These are phyloP conservation scores for Pseudachorutes palmiensis DNA, from an alignment of 1,140 invertebrate species.

Conservation along the genomic window DNA sequence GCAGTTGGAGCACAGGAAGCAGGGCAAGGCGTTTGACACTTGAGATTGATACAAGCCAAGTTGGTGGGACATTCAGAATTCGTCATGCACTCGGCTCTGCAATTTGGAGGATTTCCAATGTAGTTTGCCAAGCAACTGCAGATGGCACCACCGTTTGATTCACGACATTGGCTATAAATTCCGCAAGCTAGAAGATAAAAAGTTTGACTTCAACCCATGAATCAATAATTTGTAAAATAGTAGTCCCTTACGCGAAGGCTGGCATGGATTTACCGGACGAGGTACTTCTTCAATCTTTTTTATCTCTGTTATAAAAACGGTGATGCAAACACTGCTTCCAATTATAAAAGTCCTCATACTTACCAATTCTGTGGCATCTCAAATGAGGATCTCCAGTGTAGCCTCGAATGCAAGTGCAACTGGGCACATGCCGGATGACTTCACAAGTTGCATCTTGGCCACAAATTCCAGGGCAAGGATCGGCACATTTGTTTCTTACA, in stretches of 20 bases:
- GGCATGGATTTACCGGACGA: background rate
- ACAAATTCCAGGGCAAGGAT: constrained; percentile 72
- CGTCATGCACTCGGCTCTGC: constrained; percentile 27
- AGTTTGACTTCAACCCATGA: constrained; percentile 51
- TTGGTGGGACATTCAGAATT: constrained; percentile 54
- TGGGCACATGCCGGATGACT: constrained; percentile 61
- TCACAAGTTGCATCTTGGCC: constrained; percentile 61
- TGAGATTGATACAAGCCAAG: constrained; percentile 61
- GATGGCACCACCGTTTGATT: constrained; percentile 62
- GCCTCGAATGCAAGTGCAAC: constrained; percentile 58
- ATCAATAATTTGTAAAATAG: constrained; percentile 47
- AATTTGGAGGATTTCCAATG: constrained; percentile 59
- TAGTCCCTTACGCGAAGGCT: background rate
- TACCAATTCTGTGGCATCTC: constrained; percentile 42
- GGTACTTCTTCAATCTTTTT: constrained; percentile 44
- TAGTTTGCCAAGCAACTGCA: constrained; percentile 63
- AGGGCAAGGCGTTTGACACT: constrained; percentile 49
- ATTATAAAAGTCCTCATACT: constrained; percentile 49
- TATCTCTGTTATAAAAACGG: constrained; percentile 50
- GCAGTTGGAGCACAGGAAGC: constrained; percentile 58
- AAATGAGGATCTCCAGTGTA: constrained; percentile 69
- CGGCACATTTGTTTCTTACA: constrained; percentile 66
- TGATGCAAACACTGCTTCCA: constrained; percentile 61
- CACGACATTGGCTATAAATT: constrained; percentile 62
- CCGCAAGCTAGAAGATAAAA: constrained; percentile 41